Evolutionary conservation across 1,140 invertebrate genomes (phyloP), one percentile per base, ranked within the genome.

Genomic region (Bicyclus anynana): DNA sequence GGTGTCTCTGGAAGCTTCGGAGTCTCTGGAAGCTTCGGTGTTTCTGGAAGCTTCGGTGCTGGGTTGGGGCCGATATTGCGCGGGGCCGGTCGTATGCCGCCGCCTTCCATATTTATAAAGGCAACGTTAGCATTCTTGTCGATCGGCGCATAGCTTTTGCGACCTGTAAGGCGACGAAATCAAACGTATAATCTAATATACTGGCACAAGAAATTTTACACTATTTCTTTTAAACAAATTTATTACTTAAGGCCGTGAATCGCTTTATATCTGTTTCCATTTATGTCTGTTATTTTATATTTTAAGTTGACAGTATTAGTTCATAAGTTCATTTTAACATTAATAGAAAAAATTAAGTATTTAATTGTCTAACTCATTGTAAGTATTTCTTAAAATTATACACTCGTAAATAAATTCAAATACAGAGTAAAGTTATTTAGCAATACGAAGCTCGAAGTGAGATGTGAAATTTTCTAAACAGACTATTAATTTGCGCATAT

Each of bases 91-190:
- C 59, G 27, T 13, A 57, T 37, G 0, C 63, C 67, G 46, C 68
- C 68, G 18, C 52, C 54, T 65, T 88, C 85, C 85, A 86, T 88
- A 48, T 86, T 86, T 44, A 88, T 88, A 59, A 88, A 88, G 18
- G 75, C 85, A 23, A 81, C 54, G 62, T 88, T 88, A 1, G 82
- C 85, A 84, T 86, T 80, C 72, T 88, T 88, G 62, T 83, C 72
- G 4, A 86, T 69, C 1, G 83, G 72, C 20, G 56, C 48, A 16
- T 69, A 69, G 10, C 69, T 59, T 49, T 84, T 84, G 12, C 78
- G 75, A 76, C 82, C 84, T 87, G 75, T 10, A 77, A 80, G 37
- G 52, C 16, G 35, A 29, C 7, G 23, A n/a, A 40, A 35, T 3
- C 4, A 33, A 33, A 12, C 7, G 10, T 29, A 29, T 10, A 33